Evolutionary conservation across 2,888 invertebrate genomes (phyloP).

Genomic region (Dichetophora obliterata): DNA sequence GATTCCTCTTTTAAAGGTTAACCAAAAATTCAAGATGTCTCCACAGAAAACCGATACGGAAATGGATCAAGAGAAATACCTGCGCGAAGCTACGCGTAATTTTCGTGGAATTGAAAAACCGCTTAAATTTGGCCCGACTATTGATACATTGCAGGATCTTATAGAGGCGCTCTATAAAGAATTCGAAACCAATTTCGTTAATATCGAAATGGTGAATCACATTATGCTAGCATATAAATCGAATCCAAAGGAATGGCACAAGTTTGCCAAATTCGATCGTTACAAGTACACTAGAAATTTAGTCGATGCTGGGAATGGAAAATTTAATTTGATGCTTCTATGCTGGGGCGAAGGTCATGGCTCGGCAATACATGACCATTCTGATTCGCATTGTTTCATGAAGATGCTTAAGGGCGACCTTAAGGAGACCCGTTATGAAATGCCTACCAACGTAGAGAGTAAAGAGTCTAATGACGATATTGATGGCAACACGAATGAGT

Average conservation of each 20-base stretch:
- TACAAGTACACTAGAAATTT: constrained; percentile 94
- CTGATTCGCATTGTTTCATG: constrained; percentile 97
- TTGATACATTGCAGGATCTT: constrained; percentile 74
- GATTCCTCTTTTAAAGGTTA: constrained; percentile 55
- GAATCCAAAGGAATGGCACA: constrained; percentile 91
- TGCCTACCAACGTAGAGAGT: constrained; percentile 46
- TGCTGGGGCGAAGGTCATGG: constrained; percentile 98
- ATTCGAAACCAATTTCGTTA: constrained; percentile 85
- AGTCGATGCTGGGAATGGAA: constrained; percentile 95
- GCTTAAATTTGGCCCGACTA: constrained; percentile 64
- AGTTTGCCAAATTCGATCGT: constrained; percentile 94
- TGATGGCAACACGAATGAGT: constrained; percentile 29
- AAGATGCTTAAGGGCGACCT: constrained; percentile 89
- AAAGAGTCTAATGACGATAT: not conserved
- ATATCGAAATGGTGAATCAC: constrained; percentile 90
- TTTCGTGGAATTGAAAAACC: constrained; percentile 69
- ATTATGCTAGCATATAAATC: constrained; percentile 86
- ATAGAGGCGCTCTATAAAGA: constrained; percentile 80
- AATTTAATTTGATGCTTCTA: constrained; percentile 96
- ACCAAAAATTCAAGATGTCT: constrained; percentile 63
- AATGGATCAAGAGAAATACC: constrained; percentile 64
- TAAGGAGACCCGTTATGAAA: constrained; percentile 78
- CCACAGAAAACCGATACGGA: constrained; percentile 61
- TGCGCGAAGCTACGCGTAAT: constrained; percentile 65
- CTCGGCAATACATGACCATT: constrained; percentile 96